Percentiles rank a stretch among this genome's conserved stretches.
phyloP scores from a whole-genome alignment of 2,113 vertebrate genomes.

The Hippocampus comes region DNA sequence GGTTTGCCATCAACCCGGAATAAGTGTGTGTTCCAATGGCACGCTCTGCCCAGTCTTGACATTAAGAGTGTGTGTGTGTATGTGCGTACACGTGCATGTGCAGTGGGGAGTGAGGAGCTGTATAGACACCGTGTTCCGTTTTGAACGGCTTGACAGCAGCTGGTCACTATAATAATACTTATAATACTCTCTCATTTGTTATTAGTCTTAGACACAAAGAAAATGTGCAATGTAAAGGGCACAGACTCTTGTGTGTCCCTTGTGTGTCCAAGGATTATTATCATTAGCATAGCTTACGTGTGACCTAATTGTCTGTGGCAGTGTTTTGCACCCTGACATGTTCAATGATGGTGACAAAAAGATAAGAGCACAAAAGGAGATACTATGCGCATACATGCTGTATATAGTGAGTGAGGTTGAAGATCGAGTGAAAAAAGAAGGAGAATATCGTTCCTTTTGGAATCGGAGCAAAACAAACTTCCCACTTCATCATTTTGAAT shows the following conservation, averaged over 20 bases:
- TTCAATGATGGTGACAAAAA: conserved; percentile 57
- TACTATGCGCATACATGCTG: not conserved
- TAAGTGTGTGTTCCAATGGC: conserved; percentile 64
- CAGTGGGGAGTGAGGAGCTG: conserved; percentile 29
- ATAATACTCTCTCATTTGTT: conserved; percentile 52
- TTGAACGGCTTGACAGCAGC: conserved; percentile 62
- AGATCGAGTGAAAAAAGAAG: not conserved
- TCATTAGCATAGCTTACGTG: conserved; percentile 42
- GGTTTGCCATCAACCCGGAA: conserved; percentile 69
- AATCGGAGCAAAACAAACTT: conserved; percentile 26
- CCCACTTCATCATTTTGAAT: conserved; percentile 32
- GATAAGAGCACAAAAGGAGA: conserved; percentile 45
- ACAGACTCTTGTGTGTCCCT: conserved; percentile 18
- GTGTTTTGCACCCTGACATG: conserved; percentile 48
- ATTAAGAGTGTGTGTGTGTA: conserved; percentile 28
- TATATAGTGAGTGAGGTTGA: conserved; percentile 11
- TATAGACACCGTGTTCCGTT: conserved; percentile 55
- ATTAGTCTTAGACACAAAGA: conserved; percentile 45
- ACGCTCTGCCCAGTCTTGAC: conserved; percentile 56
- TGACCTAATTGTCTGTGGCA: conserved; percentile 54
- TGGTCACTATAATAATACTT: conserved; percentile 52
- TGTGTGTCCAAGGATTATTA: conserved; percentile 48
- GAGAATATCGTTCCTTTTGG: conserved; percentile 28
- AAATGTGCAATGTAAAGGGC: conserved; percentile 20
- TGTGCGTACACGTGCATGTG: conserved; percentile 32